Percentiles rank a stretch among this genome's conserved stretches.
Evolutionary conservation across 2,888 invertebrate species (phyloP).

Genomic region (Habroteleia sp.): DNA sequence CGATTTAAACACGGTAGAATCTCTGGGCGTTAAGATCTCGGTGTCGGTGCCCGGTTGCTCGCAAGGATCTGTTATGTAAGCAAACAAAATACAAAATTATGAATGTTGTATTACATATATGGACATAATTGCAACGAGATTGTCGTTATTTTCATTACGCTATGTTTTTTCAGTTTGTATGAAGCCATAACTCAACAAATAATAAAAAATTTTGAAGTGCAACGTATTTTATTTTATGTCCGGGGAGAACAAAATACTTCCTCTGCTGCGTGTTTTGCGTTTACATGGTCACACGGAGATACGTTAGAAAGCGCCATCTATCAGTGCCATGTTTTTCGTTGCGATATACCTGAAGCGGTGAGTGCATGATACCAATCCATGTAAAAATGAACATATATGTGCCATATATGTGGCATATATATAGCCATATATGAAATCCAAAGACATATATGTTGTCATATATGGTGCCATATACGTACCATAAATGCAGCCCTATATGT

Average conservation of each 20-base stretch:
- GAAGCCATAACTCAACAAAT: constrained; percentile 90
- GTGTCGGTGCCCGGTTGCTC: constrained; percentile 96
- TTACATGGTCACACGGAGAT: constrained; percentile 97
- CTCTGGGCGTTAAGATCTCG: constrained; percentile 91
- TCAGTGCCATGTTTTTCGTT: constrained; percentile 98
- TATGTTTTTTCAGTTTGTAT: constrained; percentile 84
- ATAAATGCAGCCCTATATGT: too few relatives aligned
- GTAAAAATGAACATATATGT: too few relatives aligned
- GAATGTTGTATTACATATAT: too few relatives aligned
- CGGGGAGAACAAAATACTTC: constrained; percentile 91
- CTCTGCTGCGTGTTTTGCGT: constrained; percentile 97
- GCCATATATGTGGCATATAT: too few relatives aligned
- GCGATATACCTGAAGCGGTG: constrained; percentile 96
- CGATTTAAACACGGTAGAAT: constrained; percentile 90
- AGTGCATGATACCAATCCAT: constrained; percentile 76
- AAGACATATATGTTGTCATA: too few relatives aligned
- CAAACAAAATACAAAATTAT: too few relatives aligned
- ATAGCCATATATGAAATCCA: too few relatives aligned
- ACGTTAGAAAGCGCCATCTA: constrained; percentile 93
- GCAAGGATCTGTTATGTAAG: constrained; percentile 96
- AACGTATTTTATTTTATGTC: constrained; percentile 96
- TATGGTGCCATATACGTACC: too few relatives aligned
- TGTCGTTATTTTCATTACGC: too few relatives aligned
- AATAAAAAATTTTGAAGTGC: constrained; percentile 94
- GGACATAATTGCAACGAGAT: too few relatives aligned